Evolutionary conservation across 2,113 vertebrate species (phyloP), one percentile per base, ranked within the genome.

Genomic region (Lepus americanus): DNA sequence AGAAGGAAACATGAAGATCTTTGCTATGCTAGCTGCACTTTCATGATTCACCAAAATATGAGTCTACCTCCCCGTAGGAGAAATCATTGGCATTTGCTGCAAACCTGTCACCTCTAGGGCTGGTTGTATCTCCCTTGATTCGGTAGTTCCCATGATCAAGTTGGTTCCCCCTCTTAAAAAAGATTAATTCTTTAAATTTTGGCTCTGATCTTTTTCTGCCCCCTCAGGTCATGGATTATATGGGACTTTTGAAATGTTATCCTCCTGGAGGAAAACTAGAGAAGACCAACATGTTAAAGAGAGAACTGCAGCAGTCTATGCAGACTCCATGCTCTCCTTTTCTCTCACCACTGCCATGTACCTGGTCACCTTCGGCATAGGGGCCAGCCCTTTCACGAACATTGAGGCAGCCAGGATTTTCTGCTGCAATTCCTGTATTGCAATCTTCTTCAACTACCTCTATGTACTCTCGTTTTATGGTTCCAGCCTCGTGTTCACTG

Each of bases 251-350:
- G 99, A 99, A 98, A 99, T 99, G 99, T 98, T 99, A 97, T 99
- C 99, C 74, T 99, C 99, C 59, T 99, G 99, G 99, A 98, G 99
- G 81, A 99, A 99, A 96, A 99, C 99, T 27, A 99, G 99, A 92
- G 99, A 99, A 98, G 99, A 99, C 98, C 99, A 99, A 98, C 99
- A 99, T 0, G 99, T 99, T 94, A 99, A 99, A 98, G 99, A 99
- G 98, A 99, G 99, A 59, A 99, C 99, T 97, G 99, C 99, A 93
- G 99, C 98, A 1, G 99, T 99, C 69, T 99, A 99, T 97, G 99
- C 99, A 94, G 99, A 99, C 97, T 99, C 99, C 98, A 99, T 99
- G 99, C 98, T 99, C 96, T 99, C 99, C 72, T 99, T 99, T 98
- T 99, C 99, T 85, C 99, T 99, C 97, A 99, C 99, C 98, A 99